Base-by-base conservation (phyloP, 2,113 vertebrate genomes). In the Physeter macrocephalus region DNA sequence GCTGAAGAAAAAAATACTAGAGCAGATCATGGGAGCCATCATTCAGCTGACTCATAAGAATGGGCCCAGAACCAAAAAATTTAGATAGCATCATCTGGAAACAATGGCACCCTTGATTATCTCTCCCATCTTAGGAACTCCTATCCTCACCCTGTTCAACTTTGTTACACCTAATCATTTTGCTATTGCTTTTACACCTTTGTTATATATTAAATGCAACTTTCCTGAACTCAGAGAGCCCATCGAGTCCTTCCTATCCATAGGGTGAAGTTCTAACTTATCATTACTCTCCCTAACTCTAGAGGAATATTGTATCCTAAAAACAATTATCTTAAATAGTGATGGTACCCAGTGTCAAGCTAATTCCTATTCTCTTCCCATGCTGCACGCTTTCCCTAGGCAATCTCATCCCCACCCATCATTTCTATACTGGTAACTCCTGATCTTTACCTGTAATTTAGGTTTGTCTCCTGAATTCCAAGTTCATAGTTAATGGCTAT, bases 81-180 rank as follows among this genome's bases (percentile, higher is more conserved):
- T 46, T 43, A 66, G 69, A 86, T 69, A 85, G 34, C 49, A 92
- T 96, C 57, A 59, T 31, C 67, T 36, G 77, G 81, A 90, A 86
- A 41, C 20, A 39, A 54, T 71, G 62, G 84, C 95, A 87, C 90
- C 80, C 62, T 95, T 52, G 54, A 27, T 86, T 94, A 78, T 96
- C 96, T 49, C 25, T 74, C n/a, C 49, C 59, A 66, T 96, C 92
- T 80, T 36, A 67, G 75, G 59, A 95, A 75, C 88, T 90, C 31
- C 90, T 69, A 7, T 64, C 62, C 87, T 87, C 71, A 59, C 74
- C 71, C 64, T 74, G 29, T n/a, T 96, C 94, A 81, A 43, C 87
- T 87, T 7, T 29, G 21, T 77, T 36, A 72, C 34, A 39, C 62
- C 78, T 71, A 74, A 20, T 75, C n/a, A 27, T 62, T 61, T 75